Percentiles rank a stretch among this genome's conserved stretches.
Evolutionary conservation across 2,113 vertebrate species (phyloP).

Genomic region (Eclectus roratus): DNA sequence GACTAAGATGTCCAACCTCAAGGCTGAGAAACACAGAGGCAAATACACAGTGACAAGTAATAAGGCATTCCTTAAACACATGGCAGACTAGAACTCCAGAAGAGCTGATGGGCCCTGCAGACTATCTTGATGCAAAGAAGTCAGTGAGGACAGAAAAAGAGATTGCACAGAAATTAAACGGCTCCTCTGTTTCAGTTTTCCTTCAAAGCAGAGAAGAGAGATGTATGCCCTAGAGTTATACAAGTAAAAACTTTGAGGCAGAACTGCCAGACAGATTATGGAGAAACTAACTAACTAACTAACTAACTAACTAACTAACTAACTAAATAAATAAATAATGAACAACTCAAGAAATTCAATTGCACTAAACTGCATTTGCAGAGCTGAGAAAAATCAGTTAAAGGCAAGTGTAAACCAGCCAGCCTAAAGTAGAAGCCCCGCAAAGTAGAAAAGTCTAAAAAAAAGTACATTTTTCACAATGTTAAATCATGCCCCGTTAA

Average conservation of each 20-base stretch:
- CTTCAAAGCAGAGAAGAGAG: background rate
- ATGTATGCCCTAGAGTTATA: background rate
- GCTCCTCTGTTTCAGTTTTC: background rate
- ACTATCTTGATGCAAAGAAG: background rate
- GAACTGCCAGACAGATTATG: background rate
- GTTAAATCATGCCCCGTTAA: background rate
- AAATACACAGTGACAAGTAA: constrained; percentile 40
- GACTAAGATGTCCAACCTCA: constrained; percentile 30
- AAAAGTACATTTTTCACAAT: background rate
- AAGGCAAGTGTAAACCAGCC: background rate
- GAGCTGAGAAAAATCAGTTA: background rate
- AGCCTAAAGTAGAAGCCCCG: background rate
- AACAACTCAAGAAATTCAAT: background rate
- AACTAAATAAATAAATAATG: background rate
- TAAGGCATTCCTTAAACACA: constrained; percentile 7
- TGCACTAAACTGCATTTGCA: background rate
- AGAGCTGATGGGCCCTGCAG: background rate
- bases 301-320: background rate
- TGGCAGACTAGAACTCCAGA: background rate
- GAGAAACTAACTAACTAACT: background rate
- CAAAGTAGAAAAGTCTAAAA: background rate
- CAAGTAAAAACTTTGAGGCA: background rate
- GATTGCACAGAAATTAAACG: background rate
- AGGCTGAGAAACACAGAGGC: background rate
- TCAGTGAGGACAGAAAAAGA: background rate